Evolutionary conservation across 2,888 invertebrate species (phyloP), one percentile per base, ranked within the genome.

Genomic region (Pseudolycoriella hygida): DNA sequence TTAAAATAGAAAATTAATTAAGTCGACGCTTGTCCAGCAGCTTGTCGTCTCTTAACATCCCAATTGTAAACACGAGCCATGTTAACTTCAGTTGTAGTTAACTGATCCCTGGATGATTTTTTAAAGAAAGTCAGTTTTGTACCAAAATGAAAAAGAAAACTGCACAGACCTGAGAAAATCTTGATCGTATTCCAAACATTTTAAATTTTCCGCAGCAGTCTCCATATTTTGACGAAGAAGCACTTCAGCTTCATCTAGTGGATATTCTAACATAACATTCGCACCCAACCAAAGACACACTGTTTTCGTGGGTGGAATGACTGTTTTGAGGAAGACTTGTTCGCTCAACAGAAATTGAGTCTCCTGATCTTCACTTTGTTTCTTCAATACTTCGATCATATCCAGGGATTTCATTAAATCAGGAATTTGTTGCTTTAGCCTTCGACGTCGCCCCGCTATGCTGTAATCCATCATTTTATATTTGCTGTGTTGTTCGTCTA

Each of bases 31-130:
- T 18, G 25, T 12, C 44, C 44, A 15, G 30, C 30, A 2, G 83
- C 79, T 65, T 89, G 85, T 52, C 89, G 77, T 59, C 80, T 76
- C 64, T 93, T 94, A 3, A 97, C 92, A 68, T 94, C 89, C 94
- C 94, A 96, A 66, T 97, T 97, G 64, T 88, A 94, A 18, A 97
- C 90, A 60, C 97, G 73, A 25, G 97, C 96, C 90, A 97, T 94
- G 64, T 96, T 97, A 18, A 97, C 97, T 77, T 98, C 97, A 40
- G 92, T 89, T 17, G 94, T 97, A 14, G 97, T 98, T 58, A 89
- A 85, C 67, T 97, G 97, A 71, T 97, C 96, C 58, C 94, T 83
- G 61, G 15, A 42, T 42, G 41, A 18, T 34, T 34, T 34, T 34
- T 12, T 34, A 10, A 10, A 34, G 34, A 14, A 25, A n/a, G n/a